phyloP scores from a whole-genome alignment of 2,113 vertebrate species.

The Laticauda colubrina region DNA sequence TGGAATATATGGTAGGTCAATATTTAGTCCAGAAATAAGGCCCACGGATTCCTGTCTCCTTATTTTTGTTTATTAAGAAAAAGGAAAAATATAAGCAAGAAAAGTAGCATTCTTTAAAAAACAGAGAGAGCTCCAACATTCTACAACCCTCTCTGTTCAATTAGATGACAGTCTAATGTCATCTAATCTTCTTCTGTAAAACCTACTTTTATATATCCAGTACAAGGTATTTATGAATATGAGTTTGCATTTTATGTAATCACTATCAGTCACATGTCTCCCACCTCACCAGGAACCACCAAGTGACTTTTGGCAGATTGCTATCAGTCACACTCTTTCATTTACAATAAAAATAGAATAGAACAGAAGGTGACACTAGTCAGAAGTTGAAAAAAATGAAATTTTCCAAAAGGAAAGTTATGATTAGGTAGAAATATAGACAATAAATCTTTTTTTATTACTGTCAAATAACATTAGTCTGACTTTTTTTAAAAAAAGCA shows the following conservation, averaged over 20 bases:
- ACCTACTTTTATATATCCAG: neutral
- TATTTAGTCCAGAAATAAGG: neutral
- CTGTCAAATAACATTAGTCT: slow-evolving; percentile 1
- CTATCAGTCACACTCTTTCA: neutral
- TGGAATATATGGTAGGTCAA: neutral
- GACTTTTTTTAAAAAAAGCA: slow-evolving; percentile 1
- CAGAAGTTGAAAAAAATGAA: neutral
- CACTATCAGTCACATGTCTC: neutral
- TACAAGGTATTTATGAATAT: neutral
- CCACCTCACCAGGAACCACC: neutral
- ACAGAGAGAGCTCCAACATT: neutral
- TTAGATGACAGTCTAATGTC: neutral
- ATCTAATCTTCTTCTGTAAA: neutral
- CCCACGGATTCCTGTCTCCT: neutral
- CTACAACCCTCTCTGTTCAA: neutral
- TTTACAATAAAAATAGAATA: neutral
- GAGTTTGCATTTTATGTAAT: neutral
- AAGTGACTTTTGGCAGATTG: neutral
- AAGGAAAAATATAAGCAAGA: neutral
- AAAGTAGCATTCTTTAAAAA: neutral
- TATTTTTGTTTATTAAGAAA: neutral
- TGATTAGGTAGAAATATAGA: neutral
- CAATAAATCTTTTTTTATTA: neutral
- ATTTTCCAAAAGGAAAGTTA: neutral
- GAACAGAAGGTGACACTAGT: neutral